Base-by-base conservation (phyloP, 2,113 vertebrate genomes). In the Haemorhous mexicanus region DNA sequence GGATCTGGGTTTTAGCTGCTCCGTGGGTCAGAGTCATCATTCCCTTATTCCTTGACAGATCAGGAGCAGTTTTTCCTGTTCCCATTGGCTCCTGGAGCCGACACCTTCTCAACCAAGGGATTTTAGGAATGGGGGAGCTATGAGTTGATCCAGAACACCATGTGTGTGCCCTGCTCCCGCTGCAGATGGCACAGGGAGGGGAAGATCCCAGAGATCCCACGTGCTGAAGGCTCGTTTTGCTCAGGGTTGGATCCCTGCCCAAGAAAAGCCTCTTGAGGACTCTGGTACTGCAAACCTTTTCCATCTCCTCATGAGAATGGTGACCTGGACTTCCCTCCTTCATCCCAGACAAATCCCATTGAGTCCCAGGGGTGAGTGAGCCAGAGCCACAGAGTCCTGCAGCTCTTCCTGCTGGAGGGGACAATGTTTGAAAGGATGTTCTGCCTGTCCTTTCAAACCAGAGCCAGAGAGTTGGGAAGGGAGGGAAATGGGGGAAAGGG, bases 131-230 rank as follows among this genome's bases (percentile, higher is more conserved):
- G 9, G 17, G 18, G 24, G 27, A 69, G 8, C 13, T 26, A 1
- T 14, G 23, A 62, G 1, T 4, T 30, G 67, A 49, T 43, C 52
- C 23, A 46, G 68, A 47, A 50, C 7, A 1, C 0, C 0, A 5
- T 17, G n/a, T 13, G 59, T 82, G 62, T 86, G 50, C 19, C 12
- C 33, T 37, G 23, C 8, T 93, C 73, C 28, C 7, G 1, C 63
- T 47, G 66, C 21, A 55, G 63, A 11, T 41, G 0, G 1, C 30
- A 30, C 88, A 20, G 49, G 7, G 30, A 87, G 49, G 83, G n/a
- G 32, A 74, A 21, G 58, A 33, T 16, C 56, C 52, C 46, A 33
- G 70, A 59, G 50, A 59, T 6, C 7, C 43, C 3, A 0, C 0
- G 7, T 44, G 66, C 44, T 61, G 16, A 27, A 63, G 47, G 15